Conservation (phyloP, 92 coral and sea anemone genomes). For the Paramuricea clavata region DNA sequence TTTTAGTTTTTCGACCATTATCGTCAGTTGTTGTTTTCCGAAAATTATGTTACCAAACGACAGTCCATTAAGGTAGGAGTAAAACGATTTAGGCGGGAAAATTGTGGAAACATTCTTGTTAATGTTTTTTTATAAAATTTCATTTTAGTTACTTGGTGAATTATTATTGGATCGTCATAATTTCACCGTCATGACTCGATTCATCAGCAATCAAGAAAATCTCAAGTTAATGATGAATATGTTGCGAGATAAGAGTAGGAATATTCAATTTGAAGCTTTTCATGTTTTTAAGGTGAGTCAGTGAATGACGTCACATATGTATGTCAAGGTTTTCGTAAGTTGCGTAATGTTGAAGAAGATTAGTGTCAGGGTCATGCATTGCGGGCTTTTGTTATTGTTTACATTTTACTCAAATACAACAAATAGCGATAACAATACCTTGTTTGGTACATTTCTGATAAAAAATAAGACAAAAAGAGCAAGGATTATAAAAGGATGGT, state of each 20-base stretch:
- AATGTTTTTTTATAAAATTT: background rate
- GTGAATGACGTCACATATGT: background rate
- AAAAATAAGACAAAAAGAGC: too few species aligned
- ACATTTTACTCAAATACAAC: too few species aligned
- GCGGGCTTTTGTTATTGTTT: too few species aligned
- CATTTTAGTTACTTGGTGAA: constrained; percentile 90
- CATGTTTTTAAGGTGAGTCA: constrained; percentile 94
- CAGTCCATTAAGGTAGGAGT: constrained; percentile 92
- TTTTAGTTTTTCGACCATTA: constrained; percentile 80
- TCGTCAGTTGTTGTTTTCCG: constrained; percentile 83
- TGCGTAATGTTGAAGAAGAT: too few species aligned
- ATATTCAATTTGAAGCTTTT: constrained; percentile 99
- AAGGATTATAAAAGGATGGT: too few species aligned
- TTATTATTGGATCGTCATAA: constrained; percentile 95
- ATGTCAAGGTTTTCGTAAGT: background rate
- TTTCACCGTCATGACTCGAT: constrained; percentile 95
- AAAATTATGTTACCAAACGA: constrained; percentile 93
- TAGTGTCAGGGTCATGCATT: too few species aligned
- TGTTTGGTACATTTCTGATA: too few species aligned
- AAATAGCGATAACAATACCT: too few species aligned
- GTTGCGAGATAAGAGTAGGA: constrained; percentile 97
- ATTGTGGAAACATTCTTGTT: background rate
- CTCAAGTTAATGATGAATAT: constrained; percentile 98
- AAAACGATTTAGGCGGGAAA: background rate
- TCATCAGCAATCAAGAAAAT: constrained; percentile 97